These are phyloP conservation scores for Madoqua kirkii DNA, from an alignment of 2,113 vertebrate species.

Conservation along the genomic window DNA sequence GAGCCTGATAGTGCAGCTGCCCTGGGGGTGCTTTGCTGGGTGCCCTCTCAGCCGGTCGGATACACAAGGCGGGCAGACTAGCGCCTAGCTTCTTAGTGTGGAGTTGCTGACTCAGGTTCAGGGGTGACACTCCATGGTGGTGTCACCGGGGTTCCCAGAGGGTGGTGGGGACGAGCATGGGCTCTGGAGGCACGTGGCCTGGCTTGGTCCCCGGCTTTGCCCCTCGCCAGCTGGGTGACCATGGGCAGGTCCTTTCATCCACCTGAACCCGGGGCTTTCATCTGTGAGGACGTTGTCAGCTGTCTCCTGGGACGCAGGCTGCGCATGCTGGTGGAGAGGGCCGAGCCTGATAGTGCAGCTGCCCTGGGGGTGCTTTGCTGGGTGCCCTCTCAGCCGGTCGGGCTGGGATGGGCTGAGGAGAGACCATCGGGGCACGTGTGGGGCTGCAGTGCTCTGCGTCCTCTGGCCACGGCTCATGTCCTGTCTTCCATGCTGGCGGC, in stretches of 20 bases:
- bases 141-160: background rate
- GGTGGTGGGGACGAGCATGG: background rate
- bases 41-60: too few relatives aligned
- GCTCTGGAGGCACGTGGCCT: background rate
- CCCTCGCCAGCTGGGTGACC: rapidly evolving
- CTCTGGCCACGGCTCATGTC: background rate
- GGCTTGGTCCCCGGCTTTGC: background rate
- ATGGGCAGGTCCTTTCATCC: background rate
- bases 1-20: too few relatives aligned
- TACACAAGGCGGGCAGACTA: background rate
- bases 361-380: background rate
- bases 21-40: too few relatives aligned
- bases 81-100: background rate
- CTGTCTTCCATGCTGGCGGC: background rate
- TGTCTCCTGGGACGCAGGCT: rapidly evolving
- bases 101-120: background rate
- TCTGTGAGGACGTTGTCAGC: background rate
- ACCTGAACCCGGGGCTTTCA: background rate
- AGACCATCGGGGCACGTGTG: rapidly evolving
- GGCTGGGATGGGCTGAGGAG: too few relatives aligned
- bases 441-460: background rate
- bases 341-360: background rate
- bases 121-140: rapidly evolving
- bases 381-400: rapidly evolving
- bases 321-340: background rate